Conservation (phyloP, 2,888 invertebrate genomes). For the Heliconius cydno region DNA sequence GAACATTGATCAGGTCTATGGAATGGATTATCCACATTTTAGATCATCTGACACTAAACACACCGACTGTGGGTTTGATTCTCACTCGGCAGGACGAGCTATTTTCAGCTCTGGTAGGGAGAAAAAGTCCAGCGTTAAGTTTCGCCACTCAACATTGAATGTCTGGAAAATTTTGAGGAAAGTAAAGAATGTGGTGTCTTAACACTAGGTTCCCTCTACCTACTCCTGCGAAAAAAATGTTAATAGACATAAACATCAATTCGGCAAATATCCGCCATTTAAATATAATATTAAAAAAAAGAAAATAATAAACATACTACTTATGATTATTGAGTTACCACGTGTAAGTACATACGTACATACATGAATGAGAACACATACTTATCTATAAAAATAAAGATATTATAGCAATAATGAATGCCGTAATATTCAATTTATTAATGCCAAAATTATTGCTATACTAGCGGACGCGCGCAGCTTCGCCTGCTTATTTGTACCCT, state of each 20-base stretch:
- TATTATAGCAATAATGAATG: too few relatives aligned
- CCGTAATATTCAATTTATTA: too few relatives aligned
- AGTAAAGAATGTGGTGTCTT: too few relatives aligned
- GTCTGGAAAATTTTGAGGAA: too few relatives aligned
- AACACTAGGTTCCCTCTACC: too few relatives aligned
- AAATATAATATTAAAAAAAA: not conserved
- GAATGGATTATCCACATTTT: not conserved
- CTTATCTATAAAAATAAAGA: not conserved
- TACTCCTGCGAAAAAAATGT: not conserved
- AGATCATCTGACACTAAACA: not conserved
- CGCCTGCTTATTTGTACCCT: too few relatives aligned
- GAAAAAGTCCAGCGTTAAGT: not conserved
- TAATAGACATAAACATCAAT: not conserved
- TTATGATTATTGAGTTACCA: too few relatives aligned
- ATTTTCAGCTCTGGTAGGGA: not conserved
- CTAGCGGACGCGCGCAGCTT: too few relatives aligned
- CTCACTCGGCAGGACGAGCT: not conserved
- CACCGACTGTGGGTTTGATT: not conserved
- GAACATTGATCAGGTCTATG: not conserved
- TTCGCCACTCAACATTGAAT: too few relatives aligned
- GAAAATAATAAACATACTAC: not conserved
- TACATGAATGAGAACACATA: not conserved
- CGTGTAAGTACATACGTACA: too few relatives aligned
- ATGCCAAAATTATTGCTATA: slow-evolving; percentile 1
- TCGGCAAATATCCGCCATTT: not conserved